Percentiles rank a stretch among this genome's conserved stretches.
These are phyloP conservation scores for Elaphurus davidianus DNA, from an alignment of 2,113 vertebrate genomes.

Conservation along the genomic window DNA sequence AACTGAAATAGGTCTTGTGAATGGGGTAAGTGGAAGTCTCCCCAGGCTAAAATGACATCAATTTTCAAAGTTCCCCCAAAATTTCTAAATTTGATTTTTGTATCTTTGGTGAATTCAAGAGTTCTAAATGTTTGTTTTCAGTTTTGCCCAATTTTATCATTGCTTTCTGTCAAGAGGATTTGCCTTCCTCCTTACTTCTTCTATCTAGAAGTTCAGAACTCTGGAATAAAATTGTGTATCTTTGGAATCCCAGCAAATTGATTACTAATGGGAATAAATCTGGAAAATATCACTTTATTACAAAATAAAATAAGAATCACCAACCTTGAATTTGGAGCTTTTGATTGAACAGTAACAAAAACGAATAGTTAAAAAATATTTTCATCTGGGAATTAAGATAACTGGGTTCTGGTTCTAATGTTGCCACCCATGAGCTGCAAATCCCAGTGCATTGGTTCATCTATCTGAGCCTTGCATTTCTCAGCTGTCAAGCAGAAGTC, in stretches of 20 bases:
- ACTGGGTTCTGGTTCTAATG: background rate
- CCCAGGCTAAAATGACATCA: background rate
- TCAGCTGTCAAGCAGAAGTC: background rate
- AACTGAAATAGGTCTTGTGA: background rate
- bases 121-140: background rate
- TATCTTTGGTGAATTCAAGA: background rate
- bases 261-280: background rate
- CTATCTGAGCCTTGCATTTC: background rate
- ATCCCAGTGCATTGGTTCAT: background rate
- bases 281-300: background rate
- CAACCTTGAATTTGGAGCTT: background rate
- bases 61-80: background rate
- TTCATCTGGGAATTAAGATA: background rate
- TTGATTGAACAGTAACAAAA: background rate
- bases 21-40: background rate
- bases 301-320: slow-evolving; percentile 9
- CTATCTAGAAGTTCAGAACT: background rate
- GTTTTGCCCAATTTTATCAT: background rate
- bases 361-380: background rate
- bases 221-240: background rate
- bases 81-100: background rate
- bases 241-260: background rate
- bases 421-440: background rate
- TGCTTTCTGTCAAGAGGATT: background rate
- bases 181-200: background rate